Evolutionary conservation across 2,797 vertebrate species (phyloP).

Genomic region (Gambelia wislizenii): DNA sequence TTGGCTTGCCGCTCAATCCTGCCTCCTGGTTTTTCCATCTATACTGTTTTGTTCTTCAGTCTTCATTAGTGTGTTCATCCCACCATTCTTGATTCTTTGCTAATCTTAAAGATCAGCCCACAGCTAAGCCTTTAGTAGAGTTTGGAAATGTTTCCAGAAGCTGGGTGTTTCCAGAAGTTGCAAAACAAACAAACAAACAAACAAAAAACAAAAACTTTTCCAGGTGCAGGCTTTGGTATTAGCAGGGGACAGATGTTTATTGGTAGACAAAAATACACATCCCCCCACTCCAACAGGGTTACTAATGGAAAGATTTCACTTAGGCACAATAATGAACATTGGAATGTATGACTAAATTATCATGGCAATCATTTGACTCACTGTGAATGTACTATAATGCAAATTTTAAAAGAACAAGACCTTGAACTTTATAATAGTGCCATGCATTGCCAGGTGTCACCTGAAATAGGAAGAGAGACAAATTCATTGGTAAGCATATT

Average conservation of each 20-base stretch:
- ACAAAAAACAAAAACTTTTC: too few relatives aligned
- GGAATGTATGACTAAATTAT: background rate
- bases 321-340: background rate
- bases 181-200: too few relatives aligned
- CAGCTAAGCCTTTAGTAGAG: background rate
- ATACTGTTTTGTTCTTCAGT: background rate
- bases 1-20: background rate
- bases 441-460: background rate
- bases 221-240: too few relatives aligned
- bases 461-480: background rate
- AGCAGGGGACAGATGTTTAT: too few relatives aligned
- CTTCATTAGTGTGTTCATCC: too few relatives aligned
- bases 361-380: background rate
- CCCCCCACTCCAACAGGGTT: background rate
- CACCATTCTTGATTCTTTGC: background rate
- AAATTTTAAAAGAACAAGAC: background rate
- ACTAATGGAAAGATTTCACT: background rate
- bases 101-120: background rate
- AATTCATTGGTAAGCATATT: slow-evolving; percentile 1
- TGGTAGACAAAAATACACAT: background rate
- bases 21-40: background rate
- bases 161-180: too few relatives aligned
- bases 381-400: background rate
- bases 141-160: background rate
- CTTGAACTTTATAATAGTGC: background rate